These are phyloP conservation scores for Aethina tumida DNA, from an alignment of 1,140 invertebrate genomes.

Conservation along the genomic window DNA sequence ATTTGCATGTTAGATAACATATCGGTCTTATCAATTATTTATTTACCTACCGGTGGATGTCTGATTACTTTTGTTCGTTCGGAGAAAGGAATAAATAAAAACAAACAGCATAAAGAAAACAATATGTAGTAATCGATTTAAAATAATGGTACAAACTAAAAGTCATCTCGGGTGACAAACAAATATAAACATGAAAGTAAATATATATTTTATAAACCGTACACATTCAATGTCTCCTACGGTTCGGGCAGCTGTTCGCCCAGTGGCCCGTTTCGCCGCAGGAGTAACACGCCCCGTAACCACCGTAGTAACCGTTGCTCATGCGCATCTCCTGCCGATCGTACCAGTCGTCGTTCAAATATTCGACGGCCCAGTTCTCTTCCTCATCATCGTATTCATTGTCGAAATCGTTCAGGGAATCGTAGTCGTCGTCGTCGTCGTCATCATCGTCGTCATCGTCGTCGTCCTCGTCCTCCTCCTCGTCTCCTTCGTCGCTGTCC, in stretches of 20 bases:
- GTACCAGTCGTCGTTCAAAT: slow-evolving; percentile 5
- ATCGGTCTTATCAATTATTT: no score
- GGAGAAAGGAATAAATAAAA: no score
- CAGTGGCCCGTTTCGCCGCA: slow-evolving; percentile 36
- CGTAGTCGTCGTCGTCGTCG: slow-evolving; percentile 20
- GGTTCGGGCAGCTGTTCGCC: slow-evolving; percentile 35
- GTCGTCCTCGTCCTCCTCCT: slow-evolving; percentile 23
- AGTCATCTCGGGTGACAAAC: no score
- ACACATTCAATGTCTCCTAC: slow-evolving; percentile 1
- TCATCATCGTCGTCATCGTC: slow-evolving; percentile 16
- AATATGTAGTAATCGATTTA: no score
- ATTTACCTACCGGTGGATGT: no score
- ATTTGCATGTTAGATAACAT: no score
- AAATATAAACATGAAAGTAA: no score
- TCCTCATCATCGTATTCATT: slow-evolving; percentile 19
- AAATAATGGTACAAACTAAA: no score
- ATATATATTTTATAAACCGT: slow-evolving; percentile 4
- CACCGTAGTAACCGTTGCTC: slow-evolving; percentile 35
- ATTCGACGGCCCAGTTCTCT: slow-evolving; percentile 8
- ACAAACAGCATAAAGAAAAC: no score
- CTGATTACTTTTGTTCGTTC: no score
- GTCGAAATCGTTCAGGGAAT: slow-evolving; percentile 15
- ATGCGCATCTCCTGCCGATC: slow-evolving; percentile 20
- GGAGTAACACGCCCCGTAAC: slow-evolving; percentile 34
- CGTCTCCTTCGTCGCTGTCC: background rate